Evolutionary conservation across 2,888 invertebrate species (phyloP).

Genomic region (Galerucella nymphaeae): DNA sequence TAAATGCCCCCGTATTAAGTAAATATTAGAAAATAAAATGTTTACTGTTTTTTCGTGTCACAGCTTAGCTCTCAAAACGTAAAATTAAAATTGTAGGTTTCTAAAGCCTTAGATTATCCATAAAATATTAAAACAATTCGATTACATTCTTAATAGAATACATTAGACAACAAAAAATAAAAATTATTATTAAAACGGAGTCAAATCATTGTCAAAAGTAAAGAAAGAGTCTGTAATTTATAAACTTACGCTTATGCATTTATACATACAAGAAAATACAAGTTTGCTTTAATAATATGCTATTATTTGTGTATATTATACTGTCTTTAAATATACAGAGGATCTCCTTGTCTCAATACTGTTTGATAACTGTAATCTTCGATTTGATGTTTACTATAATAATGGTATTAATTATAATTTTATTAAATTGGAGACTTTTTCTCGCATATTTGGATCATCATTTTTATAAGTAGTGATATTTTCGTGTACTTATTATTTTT

Average conservation of each 20-base stretch:
- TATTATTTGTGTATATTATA: too few species aligned
- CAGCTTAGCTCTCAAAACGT: constrained; percentile 2
- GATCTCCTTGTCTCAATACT: too few species aligned
- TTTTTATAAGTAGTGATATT: constrained; percentile 8
- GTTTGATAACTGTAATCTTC: too few species aligned
- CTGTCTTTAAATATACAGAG: too few species aligned
- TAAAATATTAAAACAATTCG: too few species aligned
- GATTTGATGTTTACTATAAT: too few species aligned
- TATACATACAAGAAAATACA: too few species aligned
- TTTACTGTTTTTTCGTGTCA: constrained; percentile 14
- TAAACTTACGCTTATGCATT: not conserved
- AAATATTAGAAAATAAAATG: constrained; percentile 1
- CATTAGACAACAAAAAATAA: too few species aligned
- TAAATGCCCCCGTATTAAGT: constrained; percentile 20
- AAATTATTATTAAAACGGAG: not conserved
- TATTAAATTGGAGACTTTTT: constrained; percentile 7
- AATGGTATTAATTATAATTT: too few species aligned
- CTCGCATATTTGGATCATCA: not conserved
- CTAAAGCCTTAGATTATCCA: not conserved
- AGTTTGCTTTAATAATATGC: too few species aligned
- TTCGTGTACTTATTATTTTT: constrained; percentile 22
- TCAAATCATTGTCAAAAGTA: not conserved
- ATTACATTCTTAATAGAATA: not conserved
- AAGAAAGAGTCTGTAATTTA: constrained; percentile 1
- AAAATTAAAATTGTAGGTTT: constrained; percentile 4